Evolutionary conservation across 2,797 vertebrate species (phyloP).

Genomic region (Platalea minor): DNA sequence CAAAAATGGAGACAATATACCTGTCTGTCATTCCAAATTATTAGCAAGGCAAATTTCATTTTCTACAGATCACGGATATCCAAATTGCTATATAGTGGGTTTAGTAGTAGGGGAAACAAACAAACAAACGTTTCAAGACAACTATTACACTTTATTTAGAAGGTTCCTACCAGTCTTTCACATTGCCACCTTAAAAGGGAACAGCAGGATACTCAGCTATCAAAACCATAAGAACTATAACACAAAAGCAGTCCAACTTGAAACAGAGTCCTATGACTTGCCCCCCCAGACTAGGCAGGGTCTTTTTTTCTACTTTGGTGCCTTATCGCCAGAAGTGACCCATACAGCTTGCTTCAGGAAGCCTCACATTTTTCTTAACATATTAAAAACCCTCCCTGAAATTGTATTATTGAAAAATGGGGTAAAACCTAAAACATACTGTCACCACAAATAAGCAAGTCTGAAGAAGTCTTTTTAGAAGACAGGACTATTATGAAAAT

Average conservation of each 20-base stretch:
- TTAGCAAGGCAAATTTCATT: neutral
- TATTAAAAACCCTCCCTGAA: neutral
- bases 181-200: neutral
- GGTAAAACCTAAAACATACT: neutral
- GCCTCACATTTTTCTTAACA: neutral
- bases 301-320: neutral
- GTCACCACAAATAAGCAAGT: neutral
- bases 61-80: neutral
- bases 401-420: neutral
- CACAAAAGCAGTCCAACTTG: neutral
- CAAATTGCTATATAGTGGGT: neutral
- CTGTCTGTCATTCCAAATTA: neutral
- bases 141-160: neutral
- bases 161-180: neutral
- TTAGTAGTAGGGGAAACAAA: neutral
- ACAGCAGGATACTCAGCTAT: neutral
- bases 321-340: neutral
- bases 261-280: neutral
- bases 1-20: neutral
- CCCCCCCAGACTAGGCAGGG: neutral
- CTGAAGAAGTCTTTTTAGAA: neutral
- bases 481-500: neutral
- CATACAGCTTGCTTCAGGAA: neutral
- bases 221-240: rapidly evolving
- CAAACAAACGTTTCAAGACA: neutral